phyloP scores from a whole-genome alignment of 1,140 invertebrate species.

The Aporrectodea caliginosa region DNA sequence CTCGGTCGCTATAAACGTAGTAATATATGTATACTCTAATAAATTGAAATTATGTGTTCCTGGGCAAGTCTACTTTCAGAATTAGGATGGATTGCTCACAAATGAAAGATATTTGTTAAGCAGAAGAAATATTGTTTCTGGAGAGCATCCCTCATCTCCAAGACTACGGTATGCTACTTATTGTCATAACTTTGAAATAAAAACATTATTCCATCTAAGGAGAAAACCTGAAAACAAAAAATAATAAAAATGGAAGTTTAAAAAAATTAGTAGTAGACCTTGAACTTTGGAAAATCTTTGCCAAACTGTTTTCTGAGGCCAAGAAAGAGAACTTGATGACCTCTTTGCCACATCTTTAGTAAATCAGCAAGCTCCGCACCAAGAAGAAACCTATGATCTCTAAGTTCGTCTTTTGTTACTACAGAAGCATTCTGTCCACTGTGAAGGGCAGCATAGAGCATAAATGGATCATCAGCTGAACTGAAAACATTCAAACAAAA shows the following conservation, averaged over 20 bases:
- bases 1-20: too few species aligned
- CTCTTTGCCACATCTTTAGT: constrained; percentile 28
- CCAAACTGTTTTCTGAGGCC: constrained; percentile 12
- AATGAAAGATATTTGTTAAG: too few species aligned
- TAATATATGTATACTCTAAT: too few species aligned
- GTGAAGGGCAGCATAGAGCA: constrained; percentile 23
- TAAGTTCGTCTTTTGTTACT: constrained; percentile 28
- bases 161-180: too few species aligned
- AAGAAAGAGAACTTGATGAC: constrained; percentile 25
- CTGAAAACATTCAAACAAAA: constrained; percentile 24
- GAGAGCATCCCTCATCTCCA: too few species aligned
- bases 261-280: not conserved
- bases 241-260: not conserved
- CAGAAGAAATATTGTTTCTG: too few species aligned
- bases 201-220: not conserved
- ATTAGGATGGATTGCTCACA: too few species aligned
- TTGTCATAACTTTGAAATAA: not conserved
- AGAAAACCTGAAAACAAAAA: not conserved
- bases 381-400: constrained; percentile 25
- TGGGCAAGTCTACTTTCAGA: too few species aligned
- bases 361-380: not conserved
- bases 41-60: too few species aligned
- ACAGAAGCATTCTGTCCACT: not conserved
- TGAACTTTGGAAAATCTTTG: not conserved
- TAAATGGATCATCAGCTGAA: constrained; percentile 28